Conservation (phyloP, 2,113 vertebrate genomes). For the Bambusicola thoracicus region DNA sequence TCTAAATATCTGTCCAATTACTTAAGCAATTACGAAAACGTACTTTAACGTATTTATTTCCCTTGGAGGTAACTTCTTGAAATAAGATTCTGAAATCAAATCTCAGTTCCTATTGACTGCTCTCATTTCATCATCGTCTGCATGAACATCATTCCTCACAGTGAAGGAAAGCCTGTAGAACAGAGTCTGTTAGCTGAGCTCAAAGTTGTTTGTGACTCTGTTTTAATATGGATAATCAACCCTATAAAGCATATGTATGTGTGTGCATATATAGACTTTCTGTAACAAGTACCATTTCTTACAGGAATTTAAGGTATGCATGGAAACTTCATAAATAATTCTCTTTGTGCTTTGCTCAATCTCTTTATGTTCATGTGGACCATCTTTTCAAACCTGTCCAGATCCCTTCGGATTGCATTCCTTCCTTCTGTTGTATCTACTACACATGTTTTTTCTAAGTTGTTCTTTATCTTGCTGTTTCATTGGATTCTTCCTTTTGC, state of each 20-base stretch:
- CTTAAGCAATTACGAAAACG: background rate
- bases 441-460: background rate
- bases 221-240: background rate
- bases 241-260: too few relatives aligned
- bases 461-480: background rate
- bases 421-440: background rate
- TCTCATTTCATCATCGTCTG: background rate
- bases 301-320: background rate
- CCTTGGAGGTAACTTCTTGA: background rate
- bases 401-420: background rate
- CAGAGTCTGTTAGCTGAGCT: background rate
- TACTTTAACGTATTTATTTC: background rate
- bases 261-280: too few relatives aligned
- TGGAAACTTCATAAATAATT: too few relatives aligned
- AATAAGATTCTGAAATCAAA: background rate
- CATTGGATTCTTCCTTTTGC: background rate
- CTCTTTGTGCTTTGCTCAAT: background rate
- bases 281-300: background rate
- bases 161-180: background rate
- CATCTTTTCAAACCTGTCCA: background rate
- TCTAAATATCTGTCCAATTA: background rate
- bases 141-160: background rate
- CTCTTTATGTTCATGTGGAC: background rate
- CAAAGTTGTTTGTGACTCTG: background rate
- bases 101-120: background rate